Evolutionary conservation across 2,113 vertebrate species (phyloP), one percentile per base, ranked within the genome.

Genomic region (Collichthys lucidus): DNA sequence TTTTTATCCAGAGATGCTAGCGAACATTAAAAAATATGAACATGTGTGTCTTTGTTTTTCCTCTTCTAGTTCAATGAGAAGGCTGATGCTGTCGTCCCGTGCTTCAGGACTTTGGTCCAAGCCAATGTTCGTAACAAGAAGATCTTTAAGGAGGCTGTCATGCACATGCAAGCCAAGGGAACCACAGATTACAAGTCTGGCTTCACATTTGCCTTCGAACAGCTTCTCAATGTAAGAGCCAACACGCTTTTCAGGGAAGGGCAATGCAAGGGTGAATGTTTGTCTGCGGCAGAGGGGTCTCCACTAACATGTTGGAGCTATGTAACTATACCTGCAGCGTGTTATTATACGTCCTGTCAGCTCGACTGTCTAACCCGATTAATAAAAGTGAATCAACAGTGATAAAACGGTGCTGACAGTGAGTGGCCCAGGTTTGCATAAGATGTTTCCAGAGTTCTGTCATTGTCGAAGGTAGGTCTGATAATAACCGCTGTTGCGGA

Each of bases 151-250:
- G 96, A 98, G 67, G 96, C 97, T 0, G 97, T 99, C 83, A 96
- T 95, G 92, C 94, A 96, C 26, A 99, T 99, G 97, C 96, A 96
- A 87, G 98, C 98, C 79, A 98, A 99, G 92, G 98, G 98, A 86
- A 98, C 97, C 0, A 99, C 98, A 0, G 98, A 98, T 94, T 99
- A 99, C 95, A 99, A 99, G 92, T 96, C 98, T n/a, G 98, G 98
- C 91, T 99, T 99, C 86, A 96, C 98, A 67, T 99, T 98, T 0
- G 98, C 98, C 92, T 99, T 99, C 62, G 96, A 98, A 89, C 98
- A 99, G 94, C 97, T 99, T 88, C 96, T 99, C 87, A 99, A 99
- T 0, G 98, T 99, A 95, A 99, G 97, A 85, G 56, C 66, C 74
- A 53, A 29, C 31, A 31, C 52, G 29, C 56, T 31, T 78, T 80